Evolutionary conservation across 2,888 invertebrate species (phyloP).

Genomic region (Oscheius sp.): DNA sequence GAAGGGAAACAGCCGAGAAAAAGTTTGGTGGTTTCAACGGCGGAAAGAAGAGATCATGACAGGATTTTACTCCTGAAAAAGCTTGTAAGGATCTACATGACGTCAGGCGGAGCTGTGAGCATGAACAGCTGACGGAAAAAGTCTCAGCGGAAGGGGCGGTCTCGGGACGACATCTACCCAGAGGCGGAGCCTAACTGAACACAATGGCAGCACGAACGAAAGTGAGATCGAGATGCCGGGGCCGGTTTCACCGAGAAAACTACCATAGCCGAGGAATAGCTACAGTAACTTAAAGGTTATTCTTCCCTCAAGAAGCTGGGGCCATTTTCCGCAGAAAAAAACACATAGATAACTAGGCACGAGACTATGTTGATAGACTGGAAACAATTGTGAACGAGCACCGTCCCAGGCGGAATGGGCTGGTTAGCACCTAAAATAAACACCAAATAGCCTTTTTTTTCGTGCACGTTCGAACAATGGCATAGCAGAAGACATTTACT

Average conservation of each 20-base stretch:
- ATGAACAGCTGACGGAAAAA: slow-evolving; percentile 32
- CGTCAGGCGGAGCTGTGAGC: slow-evolving; percentile 11
- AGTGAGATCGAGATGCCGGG: slow-evolving; percentile 35
- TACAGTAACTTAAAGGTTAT: neutral
- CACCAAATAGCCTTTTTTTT: too few species aligned
- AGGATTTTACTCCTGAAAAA: neutral
- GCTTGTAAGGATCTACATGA: slow-evolving; percentile 11
- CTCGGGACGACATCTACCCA: slow-evolving; percentile 3
- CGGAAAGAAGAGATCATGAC: slow-evolving; percentile 7
- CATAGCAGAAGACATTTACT: neutral
- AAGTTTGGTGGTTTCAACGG: neutral
- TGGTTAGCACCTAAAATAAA: too few species aligned
- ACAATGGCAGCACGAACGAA: slow-evolving; percentile 33
- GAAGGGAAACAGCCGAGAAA: neutral
- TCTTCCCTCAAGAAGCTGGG: neutral
- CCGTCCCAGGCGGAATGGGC: neutral
- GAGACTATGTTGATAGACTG: too few species aligned
- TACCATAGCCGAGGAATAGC: slow-evolving; percentile 13
- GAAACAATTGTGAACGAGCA: neutral
- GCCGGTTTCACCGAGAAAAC: slow-evolving; percentile 33
- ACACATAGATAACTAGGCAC: neutral
- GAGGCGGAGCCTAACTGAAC: slow-evolving; percentile 34
- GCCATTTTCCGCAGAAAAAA: neutral
- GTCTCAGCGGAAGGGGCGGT: slow-evolving; percentile 26
- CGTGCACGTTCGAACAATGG: too few species aligned